A percentile compares a stretch with the other conserved stretches of the same genome.
Conservation (phyloP, 2,113 vertebrate genomes). For the Malurus elegans region DNA sequence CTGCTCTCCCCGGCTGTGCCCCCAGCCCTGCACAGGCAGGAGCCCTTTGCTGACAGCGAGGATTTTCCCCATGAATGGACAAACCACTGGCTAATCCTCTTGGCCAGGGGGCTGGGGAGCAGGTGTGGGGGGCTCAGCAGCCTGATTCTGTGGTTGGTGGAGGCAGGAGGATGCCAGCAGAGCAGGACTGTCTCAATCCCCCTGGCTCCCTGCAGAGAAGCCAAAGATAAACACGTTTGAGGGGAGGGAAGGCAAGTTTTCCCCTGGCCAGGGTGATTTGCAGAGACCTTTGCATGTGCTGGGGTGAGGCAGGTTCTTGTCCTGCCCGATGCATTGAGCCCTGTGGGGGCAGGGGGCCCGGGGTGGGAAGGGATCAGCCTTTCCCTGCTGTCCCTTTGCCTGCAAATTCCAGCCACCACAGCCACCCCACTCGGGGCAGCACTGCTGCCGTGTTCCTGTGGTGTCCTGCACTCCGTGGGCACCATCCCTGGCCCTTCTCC, state of each 20-base stretch:
- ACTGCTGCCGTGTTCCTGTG: not conserved
- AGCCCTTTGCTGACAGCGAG: constrained; percentile 19
- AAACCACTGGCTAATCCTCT: not conserved
- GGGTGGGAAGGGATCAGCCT: not conserved
- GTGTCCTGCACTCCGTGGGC: accelerated
- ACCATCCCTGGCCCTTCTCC: accelerated
- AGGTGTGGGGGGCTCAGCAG: not conserved
- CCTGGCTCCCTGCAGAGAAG: not conserved
- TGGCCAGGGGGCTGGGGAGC: not conserved
- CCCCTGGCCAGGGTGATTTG: not conserved
- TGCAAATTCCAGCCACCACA: not conserved
- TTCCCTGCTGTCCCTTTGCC: not conserved
- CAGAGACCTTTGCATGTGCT: accelerated
- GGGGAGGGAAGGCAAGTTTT: not conserved
- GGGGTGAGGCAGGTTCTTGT: not conserved
- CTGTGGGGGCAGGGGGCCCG: accelerated
- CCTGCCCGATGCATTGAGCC: not conserved
- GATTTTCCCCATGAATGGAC: constrained; percentile 19
- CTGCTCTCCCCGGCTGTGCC: not conserved
- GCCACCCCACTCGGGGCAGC: not conserved
- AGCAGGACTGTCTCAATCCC: not conserved
- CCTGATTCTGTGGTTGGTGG: not conserved
- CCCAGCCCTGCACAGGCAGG: not conserved
- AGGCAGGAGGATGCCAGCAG: not conserved
- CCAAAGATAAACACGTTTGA: not conserved